phyloP scores from a whole-genome alignment of 2,888 invertebrate species.

The Cheilosia soror region DNA sequence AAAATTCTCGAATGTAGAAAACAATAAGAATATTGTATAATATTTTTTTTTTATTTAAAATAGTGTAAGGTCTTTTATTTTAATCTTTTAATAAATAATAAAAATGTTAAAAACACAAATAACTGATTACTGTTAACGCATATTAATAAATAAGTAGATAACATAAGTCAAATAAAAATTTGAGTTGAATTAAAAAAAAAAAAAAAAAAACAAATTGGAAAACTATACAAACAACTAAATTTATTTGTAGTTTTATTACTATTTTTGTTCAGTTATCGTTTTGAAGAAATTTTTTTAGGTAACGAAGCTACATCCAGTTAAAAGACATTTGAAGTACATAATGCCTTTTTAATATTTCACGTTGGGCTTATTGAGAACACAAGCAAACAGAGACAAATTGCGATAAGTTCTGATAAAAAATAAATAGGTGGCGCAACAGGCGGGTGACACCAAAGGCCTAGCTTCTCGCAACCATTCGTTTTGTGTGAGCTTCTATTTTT shows the following conservation, averaged over 20 bases:
- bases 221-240: background rate
- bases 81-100: background rate
- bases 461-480: no score
- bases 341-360: no score
- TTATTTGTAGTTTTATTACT: background rate
- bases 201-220: constrained; percentile 12
- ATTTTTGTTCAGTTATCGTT: background rate
- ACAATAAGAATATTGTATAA: constrained; percentile 10
- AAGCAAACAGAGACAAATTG: no score
- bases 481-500: no score
- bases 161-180: background rate
- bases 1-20: constrained; percentile 10
- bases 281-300: background rate
- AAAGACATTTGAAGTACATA: no score
- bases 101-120: constrained; percentile 21
- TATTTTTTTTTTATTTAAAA: background rate
- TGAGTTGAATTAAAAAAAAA: background rate
- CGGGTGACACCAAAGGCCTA: no score
- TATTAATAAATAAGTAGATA: constrained; percentile 9
- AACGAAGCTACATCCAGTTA: no score
- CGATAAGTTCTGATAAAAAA: no score
- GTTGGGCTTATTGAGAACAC: no score
- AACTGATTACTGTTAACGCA: constrained; percentile 37
- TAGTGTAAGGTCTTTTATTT: no score
- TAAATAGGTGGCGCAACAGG: no score